phyloP scores from a whole-genome alignment of 2,113 vertebrate species.

The Indri indri region DNA sequence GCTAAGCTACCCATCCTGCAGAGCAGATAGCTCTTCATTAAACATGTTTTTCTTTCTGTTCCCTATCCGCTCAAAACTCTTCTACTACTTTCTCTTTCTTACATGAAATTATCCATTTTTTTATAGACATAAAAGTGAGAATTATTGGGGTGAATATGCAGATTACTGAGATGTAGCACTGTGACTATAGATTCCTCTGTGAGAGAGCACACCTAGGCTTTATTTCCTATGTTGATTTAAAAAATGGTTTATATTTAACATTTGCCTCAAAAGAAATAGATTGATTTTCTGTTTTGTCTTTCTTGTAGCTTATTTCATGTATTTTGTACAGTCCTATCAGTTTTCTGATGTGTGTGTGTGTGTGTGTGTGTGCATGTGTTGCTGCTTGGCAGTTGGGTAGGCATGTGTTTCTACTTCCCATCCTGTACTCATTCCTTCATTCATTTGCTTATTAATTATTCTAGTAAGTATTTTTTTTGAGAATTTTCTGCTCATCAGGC shows the following conservation, averaged over 20 bases:
- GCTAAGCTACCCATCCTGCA: neutral
- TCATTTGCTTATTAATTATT: neutral
- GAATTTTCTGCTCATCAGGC: neutral
- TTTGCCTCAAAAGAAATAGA: neutral
- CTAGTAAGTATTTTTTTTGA: neutral
- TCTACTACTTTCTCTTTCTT: neutral
- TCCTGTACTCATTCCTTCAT: neutral
- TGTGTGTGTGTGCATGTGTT: neutral
- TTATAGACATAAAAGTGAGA: neutral
- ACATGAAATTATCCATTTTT: neutral
- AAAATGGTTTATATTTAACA: neutral
- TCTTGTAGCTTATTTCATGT: neutral
- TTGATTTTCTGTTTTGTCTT: neutral
- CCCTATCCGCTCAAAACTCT: neutral
- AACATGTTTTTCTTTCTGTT: conserved; percentile 10
- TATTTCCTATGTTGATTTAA: conserved; percentile 19
- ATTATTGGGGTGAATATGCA: neutral
- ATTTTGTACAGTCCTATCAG: neutral
- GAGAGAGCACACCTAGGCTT: neutral
- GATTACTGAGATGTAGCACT: neutral
- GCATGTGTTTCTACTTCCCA: neutral
- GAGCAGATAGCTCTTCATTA: neutral
- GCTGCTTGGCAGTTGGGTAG: neutral
- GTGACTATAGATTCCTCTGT: neutral
- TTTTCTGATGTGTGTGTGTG: neutral